Evolutionary conservation across 1,140 invertebrate genomes (phyloP), one percentile per base, ranked within the genome.

Genomic region (Zaprionus kolodkinae): DNA sequence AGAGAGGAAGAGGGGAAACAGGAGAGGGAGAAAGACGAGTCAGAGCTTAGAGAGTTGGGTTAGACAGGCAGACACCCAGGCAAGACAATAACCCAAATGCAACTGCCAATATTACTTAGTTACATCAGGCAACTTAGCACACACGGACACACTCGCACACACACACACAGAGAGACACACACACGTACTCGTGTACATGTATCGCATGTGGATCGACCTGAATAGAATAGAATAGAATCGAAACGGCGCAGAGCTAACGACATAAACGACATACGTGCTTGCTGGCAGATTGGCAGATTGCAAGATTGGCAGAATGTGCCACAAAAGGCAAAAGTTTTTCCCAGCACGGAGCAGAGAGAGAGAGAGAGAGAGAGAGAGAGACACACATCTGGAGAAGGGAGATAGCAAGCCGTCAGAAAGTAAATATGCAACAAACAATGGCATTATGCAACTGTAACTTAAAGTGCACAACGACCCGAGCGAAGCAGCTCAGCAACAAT

Each of bases 391-490:
- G 21, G 25, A 38, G 52, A 36, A 30, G n/a, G 40, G 13, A 62
- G 83, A 88, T 57, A 79, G 74, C 65, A 67, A 88, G 70, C 68
- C 81, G 78, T 88, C 84, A 88, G 88, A 88, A 88, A 88, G 84
- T 88, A 88, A 88, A 88, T 88, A 88, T 89, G 84, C 84, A 89
- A 84, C 84, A 88, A 88, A 88, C 84, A 88, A 88, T 88, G 68
- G 85, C 78, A 89, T 88, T 89, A 88, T 88, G 69, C 69, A 76
- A 75, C 60, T 71, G 78, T 71, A 88, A 89, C 85, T 88, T 88
- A 81, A 88, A 89, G 84, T 88, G 85, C 76, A 75, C 79, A 78
- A 25, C 80, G 48, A 27, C 43, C 35, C 50, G 33, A 45, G n/a
- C 40, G n/a, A 43, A 55, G 59, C 60, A 60, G 48, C 38, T 62